Evolutionary conservation across 2,797 vertebrate genomes (phyloP).

Genomic region (Molossus alvarezi): DNA sequence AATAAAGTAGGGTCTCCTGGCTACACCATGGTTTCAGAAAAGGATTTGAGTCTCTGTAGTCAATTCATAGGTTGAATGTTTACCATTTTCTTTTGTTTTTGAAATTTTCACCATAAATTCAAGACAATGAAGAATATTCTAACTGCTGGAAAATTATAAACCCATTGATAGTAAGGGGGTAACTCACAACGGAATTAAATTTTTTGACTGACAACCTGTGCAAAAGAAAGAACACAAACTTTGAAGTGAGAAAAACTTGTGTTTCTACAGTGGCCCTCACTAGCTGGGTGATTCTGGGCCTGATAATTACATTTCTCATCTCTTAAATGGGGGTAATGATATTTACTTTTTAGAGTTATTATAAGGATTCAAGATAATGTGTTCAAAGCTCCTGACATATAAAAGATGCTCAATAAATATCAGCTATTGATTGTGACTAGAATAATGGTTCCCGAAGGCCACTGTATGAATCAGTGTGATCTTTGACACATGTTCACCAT

Average conservation of each 20-base stretch:
- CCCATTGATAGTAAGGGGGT: not conserved
- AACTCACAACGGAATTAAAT: not conserved
- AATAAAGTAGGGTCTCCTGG: not conserved
- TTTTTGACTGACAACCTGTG: not conserved
- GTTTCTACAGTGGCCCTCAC: not conserved
- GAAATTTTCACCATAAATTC: not conserved
- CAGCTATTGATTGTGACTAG: not conserved
- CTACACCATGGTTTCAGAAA: not conserved
- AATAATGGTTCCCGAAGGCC: not conserved
- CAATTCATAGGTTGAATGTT: not conserved
- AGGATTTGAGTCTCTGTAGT: not conserved
- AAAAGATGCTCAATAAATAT: not conserved
- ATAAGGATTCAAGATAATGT: not conserved
- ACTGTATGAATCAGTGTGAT: not conserved
- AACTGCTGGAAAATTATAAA: constrained; percentile 31
- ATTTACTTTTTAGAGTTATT: not conserved
- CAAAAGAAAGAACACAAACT: not conserved
- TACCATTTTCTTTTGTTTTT: constrained; percentile 23
- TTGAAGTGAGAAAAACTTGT: constrained; percentile 22
- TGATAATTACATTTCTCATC: not conserved
- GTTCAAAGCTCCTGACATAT: not conserved
- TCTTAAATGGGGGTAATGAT: not conserved
- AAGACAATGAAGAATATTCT: not conserved
- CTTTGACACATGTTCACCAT: not conserved
- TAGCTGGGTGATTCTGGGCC: not conserved